Evolutionary conservation across 2,113 vertebrate genomes (phyloP), one percentile per base, ranked within the genome.

Genomic region (Pseudolaguvia tuberculata): DNA sequence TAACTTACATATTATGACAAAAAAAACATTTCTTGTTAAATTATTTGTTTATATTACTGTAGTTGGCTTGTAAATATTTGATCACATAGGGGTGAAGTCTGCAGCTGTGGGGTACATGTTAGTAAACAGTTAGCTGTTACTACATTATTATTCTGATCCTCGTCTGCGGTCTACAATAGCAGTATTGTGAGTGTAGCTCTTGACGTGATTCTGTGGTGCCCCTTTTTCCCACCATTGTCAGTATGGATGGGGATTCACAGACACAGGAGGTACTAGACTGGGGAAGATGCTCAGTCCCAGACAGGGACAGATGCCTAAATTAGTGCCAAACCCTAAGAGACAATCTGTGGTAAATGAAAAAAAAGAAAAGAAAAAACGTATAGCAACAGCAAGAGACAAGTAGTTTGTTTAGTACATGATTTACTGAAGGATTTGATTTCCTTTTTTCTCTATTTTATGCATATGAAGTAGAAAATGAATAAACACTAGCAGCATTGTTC

Each of bases 291-390:
- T 76, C 70, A 77, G 82, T 80, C 84, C 85, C 80, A 90, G 88
- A 95, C 93, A 91, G 90, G 91, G 91, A 91, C 95, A 96, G 94
- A 94, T 94, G 95, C 92, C 90, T 92, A 93, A 93, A 94, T 95
- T 93, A 94, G 90, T 87, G 84, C 90, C 90, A 92, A 93, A 92
- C 91, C 76, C 78, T 91, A 90, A 89, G 87, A 91, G 86, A 88
- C 88, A 89, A 88, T 88, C 88, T 85, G 84, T 81, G 75, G 90
- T 90, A 93, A 67, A 42, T 5, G 53, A 31, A 91, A 93, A 93
- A 92, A 88, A 82, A 53, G 29, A 91, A 93, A 93, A 92, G 87
- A 82, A 53, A 84, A 66, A 63, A 23, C 35, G 25, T 17, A 53
- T 51, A 48, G n/a, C 21, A 59, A 45, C 56, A 58, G 17, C 57